Percentiles rank a stretch among this genome's conserved stretches.
These are phyloP conservation scores for Corythaixoides concolor DNA, from an alignment of 2,113 vertebrate genomes.

Conservation along the genomic window DNA sequence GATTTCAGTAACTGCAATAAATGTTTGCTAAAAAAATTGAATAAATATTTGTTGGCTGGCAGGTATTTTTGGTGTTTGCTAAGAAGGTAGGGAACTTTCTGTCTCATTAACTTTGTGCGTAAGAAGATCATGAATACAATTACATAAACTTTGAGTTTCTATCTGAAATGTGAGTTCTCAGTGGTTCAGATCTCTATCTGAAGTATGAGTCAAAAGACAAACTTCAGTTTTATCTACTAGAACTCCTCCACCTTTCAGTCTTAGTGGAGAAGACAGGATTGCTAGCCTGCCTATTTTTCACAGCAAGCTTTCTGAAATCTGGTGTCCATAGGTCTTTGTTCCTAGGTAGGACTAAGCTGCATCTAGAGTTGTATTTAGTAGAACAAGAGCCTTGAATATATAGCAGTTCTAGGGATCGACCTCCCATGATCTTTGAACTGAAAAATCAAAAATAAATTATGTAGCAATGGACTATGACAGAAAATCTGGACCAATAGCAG, in stretches of 20 bases:
- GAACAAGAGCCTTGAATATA: neutral
- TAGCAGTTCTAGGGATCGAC: neutral
- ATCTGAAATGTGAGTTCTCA: neutral
- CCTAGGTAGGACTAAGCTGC: neutral
- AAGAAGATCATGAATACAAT: neutral
- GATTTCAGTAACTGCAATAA: neutral
- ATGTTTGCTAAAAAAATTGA: neutral
- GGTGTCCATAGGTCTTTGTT: neutral
- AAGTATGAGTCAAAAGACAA: neutral
- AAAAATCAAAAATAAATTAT: neutral
- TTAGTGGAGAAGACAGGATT: neutral
- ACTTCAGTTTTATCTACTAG: neutral
- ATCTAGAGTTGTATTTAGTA: neutral
- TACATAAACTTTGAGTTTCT: neutral
- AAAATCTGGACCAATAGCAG: neutral
- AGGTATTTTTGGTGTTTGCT: slow-evolving; percentile 17
- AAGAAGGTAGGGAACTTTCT: slow-evolving; percentile 25
- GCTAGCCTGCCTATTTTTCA: neutral
- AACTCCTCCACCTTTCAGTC: neutral
- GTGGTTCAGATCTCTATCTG: neutral
- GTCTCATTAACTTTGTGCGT: slow-evolving; percentile 10
- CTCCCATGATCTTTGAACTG: neutral
- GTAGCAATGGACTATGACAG: neutral
- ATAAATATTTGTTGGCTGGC: slow-evolving; percentile 16
- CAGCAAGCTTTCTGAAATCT: neutral